Percentiles rank a stretch among this genome's conserved stretches.
Evolutionary conservation across 2,113 vertebrate genomes (phyloP).

Genomic region (Osmerus mordax): DNA sequence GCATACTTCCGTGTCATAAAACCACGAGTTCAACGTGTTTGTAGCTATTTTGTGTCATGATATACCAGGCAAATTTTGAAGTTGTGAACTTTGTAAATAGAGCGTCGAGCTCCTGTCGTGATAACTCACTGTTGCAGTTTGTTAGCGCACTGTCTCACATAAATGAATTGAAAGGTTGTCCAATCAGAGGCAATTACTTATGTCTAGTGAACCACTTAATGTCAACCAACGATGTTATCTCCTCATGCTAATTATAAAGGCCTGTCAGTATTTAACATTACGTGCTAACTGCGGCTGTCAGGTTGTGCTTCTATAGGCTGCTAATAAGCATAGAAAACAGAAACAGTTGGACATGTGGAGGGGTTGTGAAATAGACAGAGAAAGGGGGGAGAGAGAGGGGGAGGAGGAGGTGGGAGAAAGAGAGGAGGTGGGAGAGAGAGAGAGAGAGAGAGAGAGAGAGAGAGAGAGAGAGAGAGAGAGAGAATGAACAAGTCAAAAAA

Average conservation of each 20-base stretch:
- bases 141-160: not conserved
- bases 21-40: not conserved
- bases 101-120: not conserved
- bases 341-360: not conserved
- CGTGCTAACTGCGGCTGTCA: not conserved
- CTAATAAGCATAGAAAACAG: too few species aligned
- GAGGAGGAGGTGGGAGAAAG: not conserved
- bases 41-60: not conserved
- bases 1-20: too few species aligned
- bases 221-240: slow-evolving; percentile 33
- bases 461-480: not conserved
- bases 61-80: not conserved
- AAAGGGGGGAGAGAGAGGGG: not conserved
- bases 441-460: not conserved
- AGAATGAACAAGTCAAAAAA: not conserved
- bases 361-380: not conserved
- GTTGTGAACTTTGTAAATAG: not conserved
- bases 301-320: too few species aligned
- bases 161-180: slow-evolving; percentile 28
- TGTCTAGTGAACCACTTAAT: slow-evolving; percentile 26
- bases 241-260: slow-evolving; percentile 20
- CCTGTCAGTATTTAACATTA: not conserved
- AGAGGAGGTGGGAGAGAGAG: not conserved
- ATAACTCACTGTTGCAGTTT: not conserved
- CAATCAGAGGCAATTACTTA: slow-evolving; percentile 10